Conservation (phyloP, 2,888 invertebrate genomes). For the Nemurella pictetii region DNA sequence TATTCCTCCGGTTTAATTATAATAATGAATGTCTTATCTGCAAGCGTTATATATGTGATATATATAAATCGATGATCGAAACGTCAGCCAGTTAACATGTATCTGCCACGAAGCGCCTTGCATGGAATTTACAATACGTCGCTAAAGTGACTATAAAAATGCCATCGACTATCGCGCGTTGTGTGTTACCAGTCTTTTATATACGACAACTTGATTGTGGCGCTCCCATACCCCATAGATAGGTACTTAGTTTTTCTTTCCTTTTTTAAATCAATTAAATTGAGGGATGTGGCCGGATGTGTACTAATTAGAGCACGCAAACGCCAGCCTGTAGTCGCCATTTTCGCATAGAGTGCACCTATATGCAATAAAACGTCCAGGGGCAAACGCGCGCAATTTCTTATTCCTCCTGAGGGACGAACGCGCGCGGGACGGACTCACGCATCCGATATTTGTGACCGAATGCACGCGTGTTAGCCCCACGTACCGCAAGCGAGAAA, state of each 20-base stretch:
- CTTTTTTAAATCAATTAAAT: background rate
- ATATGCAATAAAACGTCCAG: background rate
- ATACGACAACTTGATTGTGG: background rate
- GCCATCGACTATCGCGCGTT: background rate
- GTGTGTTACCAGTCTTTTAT: background rate
- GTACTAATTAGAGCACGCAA: background rate
- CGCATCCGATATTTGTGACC: background rate
- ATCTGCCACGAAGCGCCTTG: background rate
- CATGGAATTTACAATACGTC: conserved; percentile 13
- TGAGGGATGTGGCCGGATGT: background rate
- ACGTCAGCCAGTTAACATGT: background rate
- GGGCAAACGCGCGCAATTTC: background rate
- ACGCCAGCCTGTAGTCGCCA: background rate
- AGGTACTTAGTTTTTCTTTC: too few relatives aligned
- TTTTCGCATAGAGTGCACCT: background rate
- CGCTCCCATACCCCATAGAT: too few relatives aligned
- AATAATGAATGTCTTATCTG: conserved; percentile 8
- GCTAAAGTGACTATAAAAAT: background rate
- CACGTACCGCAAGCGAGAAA: background rate
- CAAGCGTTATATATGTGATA: background rate
- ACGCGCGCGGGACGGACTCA: too few relatives aligned
- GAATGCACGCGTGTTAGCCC: background rate
- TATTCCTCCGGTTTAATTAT: background rate
- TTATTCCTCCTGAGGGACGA: background rate
- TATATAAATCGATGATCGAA: conserved; percentile 5